These are phyloP conservation scores for Tipula unca DNA, from an alignment of 2,888 invertebrate species.

Conservation along the genomic window DNA sequence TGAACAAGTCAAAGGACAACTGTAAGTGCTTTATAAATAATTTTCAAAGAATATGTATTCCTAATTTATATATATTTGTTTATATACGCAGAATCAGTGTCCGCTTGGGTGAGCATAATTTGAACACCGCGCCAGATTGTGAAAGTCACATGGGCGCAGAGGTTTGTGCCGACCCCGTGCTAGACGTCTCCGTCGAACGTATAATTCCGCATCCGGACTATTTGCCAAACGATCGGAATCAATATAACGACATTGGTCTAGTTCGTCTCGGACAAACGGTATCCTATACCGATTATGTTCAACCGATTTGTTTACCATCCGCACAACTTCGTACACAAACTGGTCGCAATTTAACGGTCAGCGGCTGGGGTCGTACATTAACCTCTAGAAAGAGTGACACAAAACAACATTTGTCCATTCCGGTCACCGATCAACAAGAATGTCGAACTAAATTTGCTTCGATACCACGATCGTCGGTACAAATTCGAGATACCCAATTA, in stretches of 20 bases:
- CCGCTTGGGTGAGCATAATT: conserved; percentile 24
- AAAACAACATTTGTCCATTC: conserved; percentile 42
- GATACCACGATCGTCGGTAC: background rate
- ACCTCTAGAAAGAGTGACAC: background rate
- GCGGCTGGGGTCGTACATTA: conserved; percentile 54
- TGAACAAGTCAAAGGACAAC: conserved; percentile 43
- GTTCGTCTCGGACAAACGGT: conserved; percentile 51
- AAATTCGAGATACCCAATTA: conserved; percentile 29
- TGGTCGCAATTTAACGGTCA: conserved; percentile 42
- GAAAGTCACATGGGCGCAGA: conserved; percentile 46
- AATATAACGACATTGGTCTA: conserved; percentile 63
- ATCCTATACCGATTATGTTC: conserved; percentile 46
- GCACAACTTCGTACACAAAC: conserved; percentile 29
- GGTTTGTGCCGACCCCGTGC: conserved; percentile 44
- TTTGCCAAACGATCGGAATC: conserved; percentile 46
- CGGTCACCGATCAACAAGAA: conserved; percentile 39
- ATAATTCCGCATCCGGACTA: conserved; percentile 58
- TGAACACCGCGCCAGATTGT: conserved; percentile 29
- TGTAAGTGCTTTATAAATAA: conserved; percentile 37
- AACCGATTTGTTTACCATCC: conserved; percentile 53
- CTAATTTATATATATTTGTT: background rate
- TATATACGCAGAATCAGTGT: background rate
- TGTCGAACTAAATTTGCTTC: conserved; percentile 39
- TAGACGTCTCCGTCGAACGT: conserved; percentile 54
- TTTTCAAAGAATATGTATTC: background rate